Evolutionary conservation across 2,113 vertebrate genomes (phyloP).

Genomic region (Triplophysa rosa): DNA sequence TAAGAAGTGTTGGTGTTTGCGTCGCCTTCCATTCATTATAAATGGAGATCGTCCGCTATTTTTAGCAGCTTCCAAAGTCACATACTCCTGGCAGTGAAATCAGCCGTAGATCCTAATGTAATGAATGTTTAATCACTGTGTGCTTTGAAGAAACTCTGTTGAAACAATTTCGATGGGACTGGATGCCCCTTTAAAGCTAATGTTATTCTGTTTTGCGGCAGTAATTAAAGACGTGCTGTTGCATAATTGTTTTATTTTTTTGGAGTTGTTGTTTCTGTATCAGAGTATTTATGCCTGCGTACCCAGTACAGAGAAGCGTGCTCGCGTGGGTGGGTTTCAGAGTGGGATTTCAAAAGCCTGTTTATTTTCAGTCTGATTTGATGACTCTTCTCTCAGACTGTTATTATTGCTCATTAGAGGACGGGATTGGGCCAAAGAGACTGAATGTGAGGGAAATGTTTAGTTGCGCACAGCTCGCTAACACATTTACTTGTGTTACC

Average conservation of each 20-base stretch:
- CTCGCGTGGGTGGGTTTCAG: conserved; percentile 51
- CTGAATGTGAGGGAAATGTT: conserved; percentile 49
- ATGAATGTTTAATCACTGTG: conserved; percentile 68
- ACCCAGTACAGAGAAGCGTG: background rate
- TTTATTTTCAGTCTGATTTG: conserved; percentile 65
- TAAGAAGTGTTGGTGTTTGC: conserved; percentile 64
- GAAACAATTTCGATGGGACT: conserved; percentile 57
- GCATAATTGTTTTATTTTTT: conserved; percentile 5
- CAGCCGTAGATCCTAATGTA: conserved; percentile 66
- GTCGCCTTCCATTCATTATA: conserved; percentile 75
- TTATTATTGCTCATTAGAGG: conserved; percentile 75
- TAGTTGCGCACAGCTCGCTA: conserved; percentile 9
- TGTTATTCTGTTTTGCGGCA: conserved; percentile 58
- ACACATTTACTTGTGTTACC: conserved; percentile 15
- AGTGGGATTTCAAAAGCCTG: conserved; percentile 59
- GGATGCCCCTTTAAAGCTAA: conserved; percentile 44
- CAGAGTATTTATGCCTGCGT: conserved; percentile 17
- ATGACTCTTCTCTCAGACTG: conserved; percentile 72
- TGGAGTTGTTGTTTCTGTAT: conserved; percentile 13
- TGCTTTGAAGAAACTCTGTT: conserved; percentile 67
- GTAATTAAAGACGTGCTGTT: conserved; percentile 66
- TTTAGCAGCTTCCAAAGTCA: conserved; percentile 53
- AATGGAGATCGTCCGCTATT: conserved; percentile 70
- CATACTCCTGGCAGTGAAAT: conserved; percentile 66
- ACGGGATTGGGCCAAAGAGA: conserved; percentile 70